phyloP scores from a whole-genome alignment of 2,113 vertebrate species.

The Lutjanus erythropterus region DNA sequence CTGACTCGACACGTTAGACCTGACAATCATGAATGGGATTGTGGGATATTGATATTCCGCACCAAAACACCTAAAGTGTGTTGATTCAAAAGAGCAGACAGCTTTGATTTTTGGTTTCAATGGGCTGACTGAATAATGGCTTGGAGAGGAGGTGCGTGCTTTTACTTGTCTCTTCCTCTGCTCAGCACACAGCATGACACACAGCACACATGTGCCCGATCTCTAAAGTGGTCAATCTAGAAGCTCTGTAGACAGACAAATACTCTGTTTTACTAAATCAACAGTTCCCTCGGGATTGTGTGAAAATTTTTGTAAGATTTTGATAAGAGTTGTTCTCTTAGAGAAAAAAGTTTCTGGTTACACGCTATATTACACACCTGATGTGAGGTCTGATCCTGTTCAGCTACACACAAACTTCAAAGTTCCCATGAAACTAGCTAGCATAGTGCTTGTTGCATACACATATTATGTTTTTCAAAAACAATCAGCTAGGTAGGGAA shows the following conservation, averaged over 20 bases:
- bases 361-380: neutral
- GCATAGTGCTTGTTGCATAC: too few species aligned
- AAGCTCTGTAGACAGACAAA: slow-evolving; percentile 21
- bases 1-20: neutral
- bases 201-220: slow-evolving; percentile 7
- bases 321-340: slow-evolving; percentile 21
- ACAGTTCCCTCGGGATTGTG: slow-evolving; percentile 17
- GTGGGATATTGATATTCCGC: slow-evolving; percentile 10
- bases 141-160: slow-evolving; percentile 11
- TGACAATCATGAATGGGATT: slow-evolving; percentile 20
- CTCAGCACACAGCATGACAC: slow-evolving; percentile 38
- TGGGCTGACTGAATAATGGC: slow-evolving; percentile 25
- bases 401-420: neutral
- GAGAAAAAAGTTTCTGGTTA: neutral
- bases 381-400: neutral
- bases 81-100: slow-evolving; percentile 22
- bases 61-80: slow-evolving; percentile 5
- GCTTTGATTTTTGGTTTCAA: slow-evolving; percentile 40
- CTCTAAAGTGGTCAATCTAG: slow-evolving; percentile 35
- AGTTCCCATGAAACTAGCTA: too few species aligned
- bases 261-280: slow-evolving; percentile 24
- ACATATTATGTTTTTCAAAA: too few species aligned
- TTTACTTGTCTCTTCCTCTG: slow-evolving; percentile 23
- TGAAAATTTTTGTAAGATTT: neutral
- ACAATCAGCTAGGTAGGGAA: too few species aligned